Conservation (phyloP, 35 echinoderm and acorn worm species). For the Ophioderma brevispina region DNA sequence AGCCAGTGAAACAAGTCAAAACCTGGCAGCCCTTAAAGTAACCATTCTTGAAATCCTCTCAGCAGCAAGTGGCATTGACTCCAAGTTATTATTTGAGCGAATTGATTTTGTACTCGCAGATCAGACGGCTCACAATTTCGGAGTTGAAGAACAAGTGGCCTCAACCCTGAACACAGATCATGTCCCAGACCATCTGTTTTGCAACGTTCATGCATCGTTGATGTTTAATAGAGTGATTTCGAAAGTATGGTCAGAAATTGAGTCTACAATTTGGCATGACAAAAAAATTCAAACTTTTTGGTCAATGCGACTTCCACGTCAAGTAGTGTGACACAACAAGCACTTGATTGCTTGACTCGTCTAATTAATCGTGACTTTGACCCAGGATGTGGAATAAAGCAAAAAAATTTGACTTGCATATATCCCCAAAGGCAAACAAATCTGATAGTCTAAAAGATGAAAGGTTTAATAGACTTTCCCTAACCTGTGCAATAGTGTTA, state of each 20-base stretch:
- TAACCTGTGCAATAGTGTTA: not conserved
- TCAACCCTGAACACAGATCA: not conserved
- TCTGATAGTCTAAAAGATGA: slow-evolving; percentile 14
- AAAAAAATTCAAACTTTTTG: slow-evolving; percentile 2
- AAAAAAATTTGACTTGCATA: not conserved
- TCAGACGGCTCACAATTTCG: slow-evolving; percentile 13
- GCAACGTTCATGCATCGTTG: slow-evolving; percentile 9
- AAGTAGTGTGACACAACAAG: slow-evolving; percentile 16
- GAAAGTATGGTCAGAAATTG: slow-evolving; percentile 14
- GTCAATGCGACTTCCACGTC: slow-evolving; percentile 12
- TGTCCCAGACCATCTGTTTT: slow-evolving; percentile 17
- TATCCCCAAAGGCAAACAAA: not conserved
- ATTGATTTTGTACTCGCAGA: slow-evolving; percentile 24
- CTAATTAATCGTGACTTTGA: slow-evolving; percentile 10
- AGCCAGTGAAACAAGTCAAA: not conserved
- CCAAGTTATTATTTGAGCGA: slow-evolving; percentile 9
- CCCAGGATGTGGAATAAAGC: slow-evolving; percentile 1
- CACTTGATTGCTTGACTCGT: not conserved
- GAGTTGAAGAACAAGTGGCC: not conserved
- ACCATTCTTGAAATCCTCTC: not conserved
- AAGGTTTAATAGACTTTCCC: not conserved
- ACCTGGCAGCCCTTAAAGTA: not conserved
- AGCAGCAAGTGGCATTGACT: slow-evolving; percentile 1
- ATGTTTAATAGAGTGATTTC: slow-evolving; percentile 28
- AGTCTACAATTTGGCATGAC: not conserved